Conservation (phyloP, 2,888 invertebrate genomes). For the Anaspis maculata region DNA sequence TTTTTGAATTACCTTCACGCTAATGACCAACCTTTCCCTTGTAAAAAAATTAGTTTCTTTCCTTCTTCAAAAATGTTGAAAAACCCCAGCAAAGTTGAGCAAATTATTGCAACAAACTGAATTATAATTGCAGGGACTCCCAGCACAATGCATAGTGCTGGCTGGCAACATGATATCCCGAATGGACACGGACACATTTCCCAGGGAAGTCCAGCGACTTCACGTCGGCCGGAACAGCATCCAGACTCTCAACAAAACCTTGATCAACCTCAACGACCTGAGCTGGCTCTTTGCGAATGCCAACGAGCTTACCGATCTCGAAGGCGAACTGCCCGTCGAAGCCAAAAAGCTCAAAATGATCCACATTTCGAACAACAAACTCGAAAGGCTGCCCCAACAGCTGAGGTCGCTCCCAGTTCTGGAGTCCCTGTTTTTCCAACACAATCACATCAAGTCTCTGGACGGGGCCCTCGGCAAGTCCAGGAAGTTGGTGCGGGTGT, state of each 20-base stretch:
- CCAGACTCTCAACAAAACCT: conserved; percentile 63
- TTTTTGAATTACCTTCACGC: no score
- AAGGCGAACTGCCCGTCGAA: conserved; percentile 64
- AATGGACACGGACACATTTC: conserved; percentile 64
- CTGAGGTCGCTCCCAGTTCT: conserved; percentile 60
- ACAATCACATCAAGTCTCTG: conserved; percentile 61
- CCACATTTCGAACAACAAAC: conserved; percentile 64
- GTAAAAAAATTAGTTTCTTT: no score
- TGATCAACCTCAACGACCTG: conserved; percentile 63
- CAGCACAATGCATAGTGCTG: conserved; percentile 61
- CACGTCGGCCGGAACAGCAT: conserved; percentile 71
- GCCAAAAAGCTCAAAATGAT: conserved; percentile 60
- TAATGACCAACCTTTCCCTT: no score
- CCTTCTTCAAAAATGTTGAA: no score
- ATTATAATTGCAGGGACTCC: conserved; percentile 43
- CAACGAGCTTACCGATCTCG: conserved; percentile 65
- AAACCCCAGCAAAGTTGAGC: no score
- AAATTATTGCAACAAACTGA: neutral
- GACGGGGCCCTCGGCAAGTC: conserved; percentile 66
- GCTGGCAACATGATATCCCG: conserved; percentile 68
- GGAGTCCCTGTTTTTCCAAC: conserved; percentile 63
- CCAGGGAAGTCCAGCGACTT: conserved; percentile 57
- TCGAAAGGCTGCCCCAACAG: conserved; percentile 63
- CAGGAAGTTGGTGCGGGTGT: conserved; percentile 55
- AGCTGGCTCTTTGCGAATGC: conserved; percentile 73